Conservation (phyloP, 2,113 vertebrate species). For the Myocastor coypus region DNA sequence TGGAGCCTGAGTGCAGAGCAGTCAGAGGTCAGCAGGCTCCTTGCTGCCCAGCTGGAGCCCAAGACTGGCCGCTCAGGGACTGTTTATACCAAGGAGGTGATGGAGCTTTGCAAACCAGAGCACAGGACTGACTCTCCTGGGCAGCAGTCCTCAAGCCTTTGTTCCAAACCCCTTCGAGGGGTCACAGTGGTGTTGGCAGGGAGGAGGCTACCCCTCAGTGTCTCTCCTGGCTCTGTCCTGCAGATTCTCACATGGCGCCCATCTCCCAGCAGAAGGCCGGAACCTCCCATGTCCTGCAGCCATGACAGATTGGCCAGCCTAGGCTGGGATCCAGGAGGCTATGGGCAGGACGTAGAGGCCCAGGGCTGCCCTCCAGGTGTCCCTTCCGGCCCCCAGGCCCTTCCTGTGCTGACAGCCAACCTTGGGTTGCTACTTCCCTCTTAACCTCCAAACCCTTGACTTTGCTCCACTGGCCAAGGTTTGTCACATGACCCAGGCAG, state of each 20-base stretch:
- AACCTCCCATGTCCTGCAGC: no score
- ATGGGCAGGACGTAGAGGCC: no score
- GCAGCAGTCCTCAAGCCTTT: rapidly evolving
- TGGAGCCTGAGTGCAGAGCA: not conserved
- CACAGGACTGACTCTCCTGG: no score
- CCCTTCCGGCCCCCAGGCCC: rapidly evolving
- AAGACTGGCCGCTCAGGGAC: rapidly evolving
- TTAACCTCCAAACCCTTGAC: no score
- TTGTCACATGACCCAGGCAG: not conserved
- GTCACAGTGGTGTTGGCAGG: no score
- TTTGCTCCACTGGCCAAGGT: not conserved
- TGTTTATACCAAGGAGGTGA: rapidly evolving
- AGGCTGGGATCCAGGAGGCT: not conserved
- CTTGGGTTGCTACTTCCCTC: not conserved
- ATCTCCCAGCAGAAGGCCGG: no score
- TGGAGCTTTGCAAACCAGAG: not conserved
- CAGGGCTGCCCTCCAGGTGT: not conserved
- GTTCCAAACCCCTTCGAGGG: not conserved
- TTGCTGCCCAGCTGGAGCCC: not conserved
- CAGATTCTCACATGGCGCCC: no score
- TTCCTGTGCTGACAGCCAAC: no score
- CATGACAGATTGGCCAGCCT: not conserved
- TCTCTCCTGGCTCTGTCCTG: no score
- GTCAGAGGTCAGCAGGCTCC: not conserved
- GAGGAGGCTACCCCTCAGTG: no score